These are phyloP conservation scores for Mystacornis crossleyi DNA, from an alignment of 2,113 vertebrate species.

Conservation along the genomic window DNA sequence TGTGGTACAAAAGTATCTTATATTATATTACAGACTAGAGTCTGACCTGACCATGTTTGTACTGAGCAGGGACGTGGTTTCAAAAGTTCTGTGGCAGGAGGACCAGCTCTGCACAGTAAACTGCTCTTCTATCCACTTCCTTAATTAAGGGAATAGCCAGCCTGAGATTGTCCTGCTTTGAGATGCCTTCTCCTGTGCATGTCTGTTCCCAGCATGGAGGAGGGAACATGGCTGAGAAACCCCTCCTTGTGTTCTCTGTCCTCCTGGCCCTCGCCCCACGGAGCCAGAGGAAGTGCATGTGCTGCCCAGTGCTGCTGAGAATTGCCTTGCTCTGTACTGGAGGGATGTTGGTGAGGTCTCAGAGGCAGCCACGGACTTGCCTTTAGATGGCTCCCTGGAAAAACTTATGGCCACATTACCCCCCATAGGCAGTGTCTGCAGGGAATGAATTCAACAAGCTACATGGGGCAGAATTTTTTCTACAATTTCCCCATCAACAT, in stretches of 20 bases:
- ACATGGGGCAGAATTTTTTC: not conserved
- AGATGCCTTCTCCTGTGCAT: not conserved
- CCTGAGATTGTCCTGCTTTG: not conserved
- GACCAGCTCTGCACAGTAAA: not conserved
- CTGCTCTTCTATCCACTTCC: not conserved
- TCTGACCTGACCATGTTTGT: not conserved
- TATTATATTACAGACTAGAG: not conserved
- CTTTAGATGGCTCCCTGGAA: not conserved
- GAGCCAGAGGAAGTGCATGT: not conserved
- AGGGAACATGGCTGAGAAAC: not conserved
- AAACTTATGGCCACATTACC: not conserved
- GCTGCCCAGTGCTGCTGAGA: not conserved
- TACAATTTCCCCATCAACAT: not conserved
- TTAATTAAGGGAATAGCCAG: not conserved
- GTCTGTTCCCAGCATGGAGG: rapidly evolving
- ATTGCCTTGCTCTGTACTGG: not conserved
- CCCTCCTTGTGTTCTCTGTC: not conserved
- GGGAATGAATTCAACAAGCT: not conserved
- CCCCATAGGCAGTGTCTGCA: not conserved
- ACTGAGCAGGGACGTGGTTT: not conserved
- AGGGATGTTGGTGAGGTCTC: not conserved
- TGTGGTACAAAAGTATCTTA: not conserved
- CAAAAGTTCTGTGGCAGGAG: not conserved
- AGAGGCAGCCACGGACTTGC: not conserved
- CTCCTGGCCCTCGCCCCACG: not conserved